Conservation (phyloP, 2,113 vertebrate species). For the Lontra canadensis region DNA sequence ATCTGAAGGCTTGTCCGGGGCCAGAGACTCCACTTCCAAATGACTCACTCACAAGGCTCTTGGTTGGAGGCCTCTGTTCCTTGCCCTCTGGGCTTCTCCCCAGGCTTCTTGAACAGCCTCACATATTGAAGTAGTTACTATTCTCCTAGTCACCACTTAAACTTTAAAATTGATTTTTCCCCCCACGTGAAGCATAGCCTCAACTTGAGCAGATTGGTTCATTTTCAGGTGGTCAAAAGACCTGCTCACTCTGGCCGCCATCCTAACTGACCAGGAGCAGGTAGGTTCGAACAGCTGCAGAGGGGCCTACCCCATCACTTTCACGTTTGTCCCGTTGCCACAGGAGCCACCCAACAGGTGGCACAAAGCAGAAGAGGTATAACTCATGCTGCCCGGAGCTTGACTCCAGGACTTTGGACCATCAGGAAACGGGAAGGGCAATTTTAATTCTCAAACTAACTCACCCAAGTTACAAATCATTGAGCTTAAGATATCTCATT, state of each 20-base stretch:
- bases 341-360: not conserved
- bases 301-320: not conserved
- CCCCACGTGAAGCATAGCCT: not conserved
- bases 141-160: not conserved
- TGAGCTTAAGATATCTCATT: not conserved
- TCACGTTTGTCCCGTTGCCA: not conserved
- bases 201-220: not conserved
- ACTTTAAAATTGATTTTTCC: not conserved
- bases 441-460: conserved; percentile 21
- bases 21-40: not conserved
- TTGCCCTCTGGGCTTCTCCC: not conserved
- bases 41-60: not conserved
- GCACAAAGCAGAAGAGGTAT: not conserved
- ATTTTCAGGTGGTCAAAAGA: not conserved
- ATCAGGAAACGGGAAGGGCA: not conserved
- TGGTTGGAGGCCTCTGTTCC: not conserved
- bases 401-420: not conserved
- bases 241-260: not conserved
- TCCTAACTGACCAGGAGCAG: not conserved
- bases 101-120: not conserved
- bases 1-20: not conserved
- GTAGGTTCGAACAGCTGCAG: not conserved
- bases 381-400: not conserved
- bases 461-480: not conserved
- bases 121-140: not conserved